Conservation (phyloP, 2,797 vertebrate species). For the Gymnopithys bicolor region DNA sequence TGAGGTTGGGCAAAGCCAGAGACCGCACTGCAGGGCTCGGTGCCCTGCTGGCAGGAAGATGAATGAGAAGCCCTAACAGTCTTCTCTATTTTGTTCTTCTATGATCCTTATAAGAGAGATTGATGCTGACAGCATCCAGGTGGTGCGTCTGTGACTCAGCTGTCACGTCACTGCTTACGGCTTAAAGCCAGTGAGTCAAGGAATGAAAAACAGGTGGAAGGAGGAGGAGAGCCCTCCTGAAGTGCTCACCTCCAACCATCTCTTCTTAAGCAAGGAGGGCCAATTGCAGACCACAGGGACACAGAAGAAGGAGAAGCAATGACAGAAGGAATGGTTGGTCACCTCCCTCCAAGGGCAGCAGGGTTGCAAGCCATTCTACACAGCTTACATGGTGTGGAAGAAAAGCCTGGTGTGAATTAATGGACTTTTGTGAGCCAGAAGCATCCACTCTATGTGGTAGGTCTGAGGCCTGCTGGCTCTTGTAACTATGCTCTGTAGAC, state of each 20-base stretch:
- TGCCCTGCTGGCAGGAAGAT: constrained; percentile 54
- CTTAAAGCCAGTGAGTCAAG: constrained; percentile 61
- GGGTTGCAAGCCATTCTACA: neutral
- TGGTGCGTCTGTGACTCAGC: constrained; percentile 68
- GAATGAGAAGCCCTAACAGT: constrained; percentile 38
- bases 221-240: constrained; percentile 53
- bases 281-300: constrained; percentile 9
- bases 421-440: constrained; percentile 22
- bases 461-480: neutral
- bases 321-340: constrained; percentile 50
- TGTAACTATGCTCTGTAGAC: neutral
- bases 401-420: constrained; percentile 38
- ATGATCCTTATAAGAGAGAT: constrained; percentile 66
- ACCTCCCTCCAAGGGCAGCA: constrained; percentile 18
- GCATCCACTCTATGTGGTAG: neutral
- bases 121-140: constrained; percentile 73
- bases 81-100: constrained; percentile 62
- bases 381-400: neutral
- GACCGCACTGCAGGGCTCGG: neutral
- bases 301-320: neutral
- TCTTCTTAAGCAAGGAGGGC: neutral
- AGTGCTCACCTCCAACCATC: constrained; percentile 41
- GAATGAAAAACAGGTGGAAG: constrained; percentile 68
- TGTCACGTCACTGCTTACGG: constrained; percentile 66
- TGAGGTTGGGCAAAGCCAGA: constrained; percentile 10